phyloP scores from a whole-genome alignment of 1,140 invertebrate species.

The Hyposmocoma kahamanoa region DNA sequence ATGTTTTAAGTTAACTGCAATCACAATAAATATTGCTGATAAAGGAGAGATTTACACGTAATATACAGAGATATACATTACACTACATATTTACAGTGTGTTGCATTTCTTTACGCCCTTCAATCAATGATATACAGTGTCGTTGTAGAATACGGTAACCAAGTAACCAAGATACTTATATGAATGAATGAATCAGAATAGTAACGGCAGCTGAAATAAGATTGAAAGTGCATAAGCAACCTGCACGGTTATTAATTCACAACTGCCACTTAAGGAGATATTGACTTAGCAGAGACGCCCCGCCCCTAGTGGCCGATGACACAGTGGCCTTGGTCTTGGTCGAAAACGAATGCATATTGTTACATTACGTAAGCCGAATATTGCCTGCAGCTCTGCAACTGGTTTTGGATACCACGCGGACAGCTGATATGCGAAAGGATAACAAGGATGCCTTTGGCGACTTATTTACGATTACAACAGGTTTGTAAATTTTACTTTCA shows the following conservation, averaged over 20 bases:
- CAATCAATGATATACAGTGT: slow-evolving; percentile 20
- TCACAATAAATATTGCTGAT: slow-evolving; percentile 62
- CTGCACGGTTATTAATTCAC: slow-evolving; percentile 55
- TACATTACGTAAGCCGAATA: slow-evolving; percentile 49
- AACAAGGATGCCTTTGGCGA: slow-evolving; percentile 8
- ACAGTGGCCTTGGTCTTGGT: slow-evolving; percentile 41
- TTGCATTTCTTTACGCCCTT: slow-evolving; percentile 25
- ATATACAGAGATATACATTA: slow-evolving; percentile 46
- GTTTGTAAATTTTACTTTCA: too few species aligned
- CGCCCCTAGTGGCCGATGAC: slow-evolving; percentile 43
- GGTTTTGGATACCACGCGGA: slow-evolving; percentile 40
- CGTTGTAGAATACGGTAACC: background rate
- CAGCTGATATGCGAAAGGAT: slow-evolving; percentile 38
- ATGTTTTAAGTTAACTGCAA: slow-evolving; percentile 43
- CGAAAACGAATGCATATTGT: slow-evolving; percentile 53
- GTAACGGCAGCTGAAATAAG: slow-evolving; percentile 42
- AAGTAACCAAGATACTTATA: slow-evolving; percentile 12
- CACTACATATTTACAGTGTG: slow-evolving; percentile 35
- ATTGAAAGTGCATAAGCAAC: slow-evolving; percentile 60
- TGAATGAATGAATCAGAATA: slow-evolving; percentile 50
- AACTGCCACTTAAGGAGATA: slow-evolving; percentile 56
- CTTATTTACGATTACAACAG: too few species aligned
- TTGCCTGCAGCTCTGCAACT: slow-evolving; percentile 59
- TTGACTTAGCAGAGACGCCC: slow-evolving; percentile 47
- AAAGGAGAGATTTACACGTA: slow-evolving; percentile 49